Conservation (phyloP, 2,113 vertebrate genomes). For the Platysternon megacephalum region DNA sequence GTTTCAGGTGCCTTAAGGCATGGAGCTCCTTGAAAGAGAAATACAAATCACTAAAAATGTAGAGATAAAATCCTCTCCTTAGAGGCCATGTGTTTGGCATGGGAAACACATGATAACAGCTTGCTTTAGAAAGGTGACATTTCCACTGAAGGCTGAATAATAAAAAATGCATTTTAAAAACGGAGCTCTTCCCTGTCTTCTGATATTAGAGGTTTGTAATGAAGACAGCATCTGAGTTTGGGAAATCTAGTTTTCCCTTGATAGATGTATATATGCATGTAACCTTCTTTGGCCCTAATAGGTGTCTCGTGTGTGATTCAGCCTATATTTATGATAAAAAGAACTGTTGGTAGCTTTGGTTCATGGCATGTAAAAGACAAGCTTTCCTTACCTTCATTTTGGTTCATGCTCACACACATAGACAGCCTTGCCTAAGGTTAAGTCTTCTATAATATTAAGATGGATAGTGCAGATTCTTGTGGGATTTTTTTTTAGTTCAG, state of each 20-base stretch:
- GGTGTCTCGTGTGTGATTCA: slow-evolving; percentile 38
- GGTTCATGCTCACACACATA: neutral
- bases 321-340: slow-evolving; percentile 57
- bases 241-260: slow-evolving; percentile 66
- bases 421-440: slow-evolving; percentile 43
- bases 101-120: slow-evolving; percentile 84
- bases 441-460: slow-evolving; percentile 61
- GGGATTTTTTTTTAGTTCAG: neutral
- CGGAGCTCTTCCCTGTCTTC: slow-evolving; percentile 65
- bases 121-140: slow-evolving; percentile 93
- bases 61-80: slow-evolving; percentile 89
- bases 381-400: slow-evolving; percentile 56
- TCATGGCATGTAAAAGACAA: slow-evolving; percentile 32
- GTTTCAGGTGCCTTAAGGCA: slow-evolving; percentile 87
- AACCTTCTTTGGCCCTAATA: neutral
- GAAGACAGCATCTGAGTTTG: slow-evolving; percentile 75
- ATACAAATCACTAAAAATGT: slow-evolving; percentile 89
- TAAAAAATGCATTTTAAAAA: slow-evolving; percentile 81
- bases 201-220: slow-evolving; percentile 75
- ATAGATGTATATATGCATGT: slow-evolving; percentile 15
- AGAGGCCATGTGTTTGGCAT: slow-evolving; percentile 89
- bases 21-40: slow-evolving; percentile 93
- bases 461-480: slow-evolving; percentile 29
- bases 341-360: slow-evolving; percentile 47
- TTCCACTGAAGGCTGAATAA: slow-evolving; percentile 87